Base-by-base conservation (phyloP, 2,888 invertebrate genomes). In the Xanthia togata region DNA sequence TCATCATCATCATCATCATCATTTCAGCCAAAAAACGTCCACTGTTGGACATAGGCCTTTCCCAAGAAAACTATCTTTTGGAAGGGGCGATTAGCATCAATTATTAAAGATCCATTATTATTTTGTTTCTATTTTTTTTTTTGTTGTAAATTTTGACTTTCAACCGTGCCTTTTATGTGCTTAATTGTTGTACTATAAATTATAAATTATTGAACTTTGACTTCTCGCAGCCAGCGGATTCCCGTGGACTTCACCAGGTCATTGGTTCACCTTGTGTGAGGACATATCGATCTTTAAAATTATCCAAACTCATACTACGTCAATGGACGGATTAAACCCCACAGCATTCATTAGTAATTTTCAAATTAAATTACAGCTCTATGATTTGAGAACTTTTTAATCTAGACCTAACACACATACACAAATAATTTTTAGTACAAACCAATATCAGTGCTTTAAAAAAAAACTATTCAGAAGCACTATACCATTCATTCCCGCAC, bases 401-500 rank as follows among this genome's bases (percentile, higher is more conserved):
- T 44, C 44, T 70, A 17, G 0, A 31, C 12, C 20, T 41, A 12
- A 31, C 41, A 60, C 14, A 53, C 53, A 53, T 69, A 59, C n/a
- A 60, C 20, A 38, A 23, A 41, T 38, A 20, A n/a, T n/a, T 57
- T 76, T 73, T 41, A 35, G 57, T 63, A 26, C 50, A 67, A 57
- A 23, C n/a, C 26, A 67, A 63, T 55, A 84, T 14, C 23, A 71
- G 35, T 31, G 59, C 9, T 64, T 62, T 14, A 74, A 73, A 38
- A 47, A 72, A 80, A 31, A 59, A 2, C 73, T 76, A 78, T 85
- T 60, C 73, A 75, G 72, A 31, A 82, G 73, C 65, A 86, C 79
- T 82, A 79, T 38, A 79, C 64, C 73, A 75, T 76, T 77, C 75
- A 86, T 74, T 74, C 73, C 60, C 31, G 76, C 64, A 73, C 76